Conservation (phyloP, 2,888 invertebrate species). For the Cosmia trapezina region DNA sequence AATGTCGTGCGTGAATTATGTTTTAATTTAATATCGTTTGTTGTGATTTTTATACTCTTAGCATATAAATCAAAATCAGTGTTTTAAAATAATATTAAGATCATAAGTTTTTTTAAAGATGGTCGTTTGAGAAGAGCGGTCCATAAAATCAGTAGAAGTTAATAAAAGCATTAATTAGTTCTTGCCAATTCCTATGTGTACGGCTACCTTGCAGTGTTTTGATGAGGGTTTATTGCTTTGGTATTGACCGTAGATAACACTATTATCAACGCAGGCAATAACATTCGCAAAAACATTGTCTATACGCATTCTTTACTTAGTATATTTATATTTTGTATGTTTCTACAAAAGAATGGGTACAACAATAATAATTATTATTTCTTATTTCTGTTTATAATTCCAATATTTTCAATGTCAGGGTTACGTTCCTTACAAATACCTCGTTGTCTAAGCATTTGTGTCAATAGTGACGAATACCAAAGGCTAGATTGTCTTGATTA, state of each 20-base stretch:
- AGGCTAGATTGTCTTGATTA: constrained; percentile 29
- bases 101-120: neutral
- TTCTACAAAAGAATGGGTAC: neutral
- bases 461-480: constrained; percentile 43
- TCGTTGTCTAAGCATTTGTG: constrained; percentile 49
- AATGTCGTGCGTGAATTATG: constrained; percentile 36
- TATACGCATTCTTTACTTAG: no score
- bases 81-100: neutral
- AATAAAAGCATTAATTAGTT: constrained; percentile 45
- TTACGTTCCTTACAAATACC: constrained; percentile 32
- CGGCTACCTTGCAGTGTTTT: constrained; percentile 35
- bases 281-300: constrained; percentile 23
- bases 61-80: neutral
- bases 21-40: constrained; percentile 18
- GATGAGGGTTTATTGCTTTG: constrained; percentile 49
- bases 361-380: constrained; percentile 4
- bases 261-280: constrained; percentile 29
- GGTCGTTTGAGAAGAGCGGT: constrained; percentile 19
- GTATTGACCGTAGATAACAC: constrained; percentile 50
- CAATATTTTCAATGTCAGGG: constrained; percentile 58
- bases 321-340: no score
- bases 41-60: neutral
- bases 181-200: constrained; percentile 33
- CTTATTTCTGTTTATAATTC: constrained; percentile 30
- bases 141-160: neutral